Percentiles rank a stretch among this genome's conserved stretches.
Conservation (phyloP, 2,113 vertebrate genomes). For the Emydocephalus ijimae region DNA sequence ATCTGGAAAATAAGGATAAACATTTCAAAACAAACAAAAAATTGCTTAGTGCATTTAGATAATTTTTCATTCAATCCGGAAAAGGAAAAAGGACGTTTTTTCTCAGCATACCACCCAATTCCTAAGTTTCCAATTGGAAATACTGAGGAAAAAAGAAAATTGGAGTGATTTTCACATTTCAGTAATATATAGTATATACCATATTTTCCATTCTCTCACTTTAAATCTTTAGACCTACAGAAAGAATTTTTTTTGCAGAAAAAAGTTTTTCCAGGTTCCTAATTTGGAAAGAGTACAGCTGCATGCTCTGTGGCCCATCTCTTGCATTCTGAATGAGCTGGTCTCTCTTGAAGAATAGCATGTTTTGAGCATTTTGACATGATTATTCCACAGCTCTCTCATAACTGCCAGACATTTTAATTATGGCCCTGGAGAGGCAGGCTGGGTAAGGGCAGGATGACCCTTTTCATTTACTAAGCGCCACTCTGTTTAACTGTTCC, state of each 20-base stretch:
- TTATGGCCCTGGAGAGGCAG: background rate
- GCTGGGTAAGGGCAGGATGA: background rate
- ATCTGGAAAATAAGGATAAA: background rate
- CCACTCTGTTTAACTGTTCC: slow-evolving; percentile 32
- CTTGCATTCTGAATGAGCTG: background rate
- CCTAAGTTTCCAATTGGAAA: background rate
- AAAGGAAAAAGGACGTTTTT: background rate
- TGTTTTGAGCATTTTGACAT: background rate
- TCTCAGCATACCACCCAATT: background rate
- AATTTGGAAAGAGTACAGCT: background rate
- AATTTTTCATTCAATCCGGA: background rate
- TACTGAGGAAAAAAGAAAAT: background rate
- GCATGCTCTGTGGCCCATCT: background rate
- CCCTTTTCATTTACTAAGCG: slow-evolving; percentile 12
- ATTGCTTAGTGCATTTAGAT: background rate
- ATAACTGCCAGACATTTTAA: background rate
- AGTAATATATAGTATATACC: background rate
- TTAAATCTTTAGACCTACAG: background rate
- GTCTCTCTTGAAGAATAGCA: background rate
- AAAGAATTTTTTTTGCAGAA: background rate
- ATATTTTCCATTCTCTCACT: background rate
- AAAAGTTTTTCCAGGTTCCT: background rate
- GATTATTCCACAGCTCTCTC: slow-evolving; percentile 15
- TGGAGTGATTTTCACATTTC: background rate
- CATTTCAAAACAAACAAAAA: background rate